Base-by-base conservation (phyloP, 2,113 vertebrate genomes). In the Cyanistes caeruleus region DNA sequence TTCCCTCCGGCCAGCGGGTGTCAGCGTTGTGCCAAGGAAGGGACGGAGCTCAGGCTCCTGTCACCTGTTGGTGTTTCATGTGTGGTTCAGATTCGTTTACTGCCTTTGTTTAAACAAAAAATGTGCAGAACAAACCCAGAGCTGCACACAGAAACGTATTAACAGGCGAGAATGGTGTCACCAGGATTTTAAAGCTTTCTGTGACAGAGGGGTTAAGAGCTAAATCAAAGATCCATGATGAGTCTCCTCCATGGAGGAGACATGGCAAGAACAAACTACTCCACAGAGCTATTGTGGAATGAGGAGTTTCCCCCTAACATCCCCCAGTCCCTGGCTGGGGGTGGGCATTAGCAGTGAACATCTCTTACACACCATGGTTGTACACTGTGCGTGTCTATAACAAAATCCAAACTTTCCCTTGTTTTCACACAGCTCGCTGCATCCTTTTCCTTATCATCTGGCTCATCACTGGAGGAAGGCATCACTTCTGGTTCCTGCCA, bases 401-500 rank as follows among this genome's bases (percentile, higher is more conserved):
- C 64, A 93, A 46, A 97, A 39, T 6, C 15, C 33, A 62, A 20
- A 44, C 31, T 63, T 35, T 84, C 35, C 55, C 10, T 43, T 82
- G 37, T 23, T 39, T 51, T 13, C 24, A 49, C 76, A 67, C 96
- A 99, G 99, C 99, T 93, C 99, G 99, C 51, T 99, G 99, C 95
- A 99, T 99, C 96, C 98, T 99, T 8, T 99, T 99, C 98, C 98
- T 99, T 23, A 97, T 99, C 97, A 99, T 99, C 97, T 99, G 99
- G 99, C 94, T 99, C 81, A 98, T 99, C 96, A 99, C 99, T 15
- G 99, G 99, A 51, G 99, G 99, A 78, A 99, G 99, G 48, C 99
- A 99, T 96, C 99, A 99, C 98, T 99, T 99, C 98, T 99, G 99
- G 99, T 99, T 99, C 98, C 98, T 99, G 89, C 99, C 99, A 51